These are phyloP conservation scores for Hydriomena furcata DNA, from an alignment of 2,888 invertebrate genomes.

Conservation along the genomic window DNA sequence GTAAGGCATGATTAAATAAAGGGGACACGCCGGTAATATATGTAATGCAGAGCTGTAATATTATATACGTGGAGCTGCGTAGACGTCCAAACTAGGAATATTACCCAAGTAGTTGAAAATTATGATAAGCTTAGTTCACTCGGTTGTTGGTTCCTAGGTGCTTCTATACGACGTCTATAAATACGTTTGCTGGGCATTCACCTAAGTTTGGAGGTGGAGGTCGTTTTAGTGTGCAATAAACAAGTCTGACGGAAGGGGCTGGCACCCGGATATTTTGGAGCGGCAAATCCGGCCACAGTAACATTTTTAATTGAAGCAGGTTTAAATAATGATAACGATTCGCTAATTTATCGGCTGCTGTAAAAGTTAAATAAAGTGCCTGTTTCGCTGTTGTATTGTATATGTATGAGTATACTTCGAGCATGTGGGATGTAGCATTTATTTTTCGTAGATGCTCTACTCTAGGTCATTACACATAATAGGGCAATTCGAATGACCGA, in stretches of 20 bases:
- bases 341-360: slow-evolving; percentile 7
- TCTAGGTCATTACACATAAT: too few relatives aligned
- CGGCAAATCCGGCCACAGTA: slow-evolving; percentile 12
- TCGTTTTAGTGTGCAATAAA: slow-evolving; percentile 23
- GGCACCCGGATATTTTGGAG: slow-evolving; percentile 24
- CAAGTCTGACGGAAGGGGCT: slow-evolving; percentile 23
- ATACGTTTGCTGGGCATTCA: slow-evolving; percentile 10
- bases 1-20: too few relatives aligned
- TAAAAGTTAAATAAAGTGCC: slow-evolving; percentile 6
- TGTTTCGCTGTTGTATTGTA: background rate
- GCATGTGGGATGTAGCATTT: background rate
- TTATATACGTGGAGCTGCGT: too few relatives aligned
- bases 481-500: too few relatives aligned
- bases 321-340: slow-evolving; percentile 17
- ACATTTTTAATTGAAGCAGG: slow-evolving; percentile 15
- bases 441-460: background rate
- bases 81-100: too few relatives aligned
- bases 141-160: too few relatives aligned
- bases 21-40: too few relatives aligned
- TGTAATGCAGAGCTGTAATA: too few relatives aligned
- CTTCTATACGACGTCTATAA: background rate
- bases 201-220: slow-evolving; percentile 15
- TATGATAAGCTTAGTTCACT: too few relatives aligned
- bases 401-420: too few relatives aligned
- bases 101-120: too few relatives aligned